Conservation (phyloP, 92 coral and sea anemone genomes). For the Scolanthus callimorphus region DNA sequence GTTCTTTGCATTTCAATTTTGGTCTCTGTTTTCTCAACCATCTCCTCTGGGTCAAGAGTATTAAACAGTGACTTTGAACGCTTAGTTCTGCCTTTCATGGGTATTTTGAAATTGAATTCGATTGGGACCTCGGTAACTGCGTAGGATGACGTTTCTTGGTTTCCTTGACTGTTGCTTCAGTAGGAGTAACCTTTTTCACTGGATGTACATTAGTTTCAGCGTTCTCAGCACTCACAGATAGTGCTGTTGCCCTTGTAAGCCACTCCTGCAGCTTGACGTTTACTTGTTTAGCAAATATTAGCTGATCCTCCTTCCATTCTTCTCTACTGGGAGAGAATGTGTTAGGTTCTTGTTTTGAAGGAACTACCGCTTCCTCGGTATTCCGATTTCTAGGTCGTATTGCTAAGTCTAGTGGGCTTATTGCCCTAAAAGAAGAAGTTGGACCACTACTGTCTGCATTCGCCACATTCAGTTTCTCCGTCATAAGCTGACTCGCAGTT, state of each 20-base stretch:
- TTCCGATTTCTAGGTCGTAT: not conserved
- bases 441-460: not conserved
- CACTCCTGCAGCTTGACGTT: slow-evolving; percentile 19
- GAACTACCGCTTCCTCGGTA: not conserved
- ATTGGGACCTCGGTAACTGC: not conserved
- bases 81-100: slow-evolving; percentile 1
- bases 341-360: not conserved
- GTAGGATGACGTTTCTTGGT: not conserved
- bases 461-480: not conserved
- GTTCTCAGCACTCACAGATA: slow-evolving; percentile 8
- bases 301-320: slow-evolving; percentile 27
- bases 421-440: not conserved
- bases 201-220: not conserved
- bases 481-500: not conserved
- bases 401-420: not conserved
- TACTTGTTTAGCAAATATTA: slow-evolving; percentile 28
- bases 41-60: slow-evolving; percentile 7
- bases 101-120: slow-evolving; percentile 16
- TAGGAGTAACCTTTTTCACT: not conserved
- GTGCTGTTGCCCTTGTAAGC: slow-evolving; percentile 25
- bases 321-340: slow-evolving; percentile 2
- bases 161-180: not conserved
- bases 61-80: slow-evolving; percentile 30
- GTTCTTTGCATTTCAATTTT: slow-evolving; percentile 7
- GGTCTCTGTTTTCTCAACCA: not conserved